Evolutionary conservation across 2,113 vertebrate genomes (phyloP), one percentile per base, ranked within the genome.

Genomic region (Macrotus californicus): DNA sequence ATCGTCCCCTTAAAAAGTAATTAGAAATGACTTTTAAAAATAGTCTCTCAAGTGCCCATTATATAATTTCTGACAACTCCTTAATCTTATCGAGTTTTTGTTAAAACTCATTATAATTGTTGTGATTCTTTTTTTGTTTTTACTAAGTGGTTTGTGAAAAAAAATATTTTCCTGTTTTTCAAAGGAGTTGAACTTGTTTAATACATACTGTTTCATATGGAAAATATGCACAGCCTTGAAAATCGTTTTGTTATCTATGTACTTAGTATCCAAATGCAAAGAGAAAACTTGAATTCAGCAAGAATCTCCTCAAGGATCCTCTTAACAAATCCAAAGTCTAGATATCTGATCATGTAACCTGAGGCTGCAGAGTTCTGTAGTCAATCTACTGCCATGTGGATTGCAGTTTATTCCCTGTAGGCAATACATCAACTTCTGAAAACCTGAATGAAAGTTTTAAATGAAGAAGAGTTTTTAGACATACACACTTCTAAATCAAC

Each of bases 391-490:
- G 82, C 66, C 66, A 79, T 88, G 59, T 83, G 34, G 46, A 93
- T 94, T 26, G 1, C 66, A 24, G 26, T 56, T 54, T 96, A 87
- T 90, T 97, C 43, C 61, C 73, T 56, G 39, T 7, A 94, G 59
- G 70, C 4, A 34, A 82, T 85, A 10, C 46, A 76, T 61, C 26
- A 95, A 89, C 83, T 67, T 94, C 87, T 76, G 64, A 97, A 97
- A 94, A 96, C 79, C 12, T 92, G 54, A 82, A 89, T 95, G 83
- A 96, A 96, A 69, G 13, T 67, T 79, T 67, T 39, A 93, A 91
- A 92, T 52, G 34, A 29, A 19, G 46, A 92, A 46, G 26, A 12
- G 10, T 1, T 12, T 2, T 50, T 41, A 96, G n/a, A 81, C 48
- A 59, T 91, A 46, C 0, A 95, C 12, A 87, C 39, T 96, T 96